Evolutionary conservation across 2,888 invertebrate genomes (phyloP).

Genomic region (Pammene aurita): DNA sequence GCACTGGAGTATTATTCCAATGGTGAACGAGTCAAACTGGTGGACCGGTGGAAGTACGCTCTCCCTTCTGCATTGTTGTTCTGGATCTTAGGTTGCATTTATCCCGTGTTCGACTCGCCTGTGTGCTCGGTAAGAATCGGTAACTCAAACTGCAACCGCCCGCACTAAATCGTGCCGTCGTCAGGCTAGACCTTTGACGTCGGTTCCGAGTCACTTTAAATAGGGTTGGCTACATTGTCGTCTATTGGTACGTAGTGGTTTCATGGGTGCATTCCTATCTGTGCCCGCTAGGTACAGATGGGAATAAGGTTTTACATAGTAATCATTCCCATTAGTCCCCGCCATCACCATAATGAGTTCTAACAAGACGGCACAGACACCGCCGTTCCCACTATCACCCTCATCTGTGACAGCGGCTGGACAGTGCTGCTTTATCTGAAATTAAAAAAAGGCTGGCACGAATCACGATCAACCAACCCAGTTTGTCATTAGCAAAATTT

Average conservation of each 20-base stretch:
- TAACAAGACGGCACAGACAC: too few species aligned
- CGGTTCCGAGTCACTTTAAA: constrained; percentile 36
- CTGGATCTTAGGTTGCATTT: background rate
- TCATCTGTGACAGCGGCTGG: background rate
- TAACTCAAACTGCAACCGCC: constrained; percentile 39
- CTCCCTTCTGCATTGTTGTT: background rate
- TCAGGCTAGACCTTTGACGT: constrained; percentile 46
- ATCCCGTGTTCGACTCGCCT: background rate
- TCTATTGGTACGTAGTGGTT: background rate
- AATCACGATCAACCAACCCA: background rate
- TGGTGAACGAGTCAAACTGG: background rate
- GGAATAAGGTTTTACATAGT: too few species aligned
- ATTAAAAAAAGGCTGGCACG: background rate
- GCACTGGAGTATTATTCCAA: constrained; percentile 17
- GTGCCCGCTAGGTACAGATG: too few species aligned
- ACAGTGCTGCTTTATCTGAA: background rate
- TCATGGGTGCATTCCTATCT: too few species aligned
- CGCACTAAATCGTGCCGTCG: constrained; percentile 51
- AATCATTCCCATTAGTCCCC: too few species aligned
- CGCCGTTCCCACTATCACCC: background rate
- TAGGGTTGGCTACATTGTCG: constrained; percentile 41
- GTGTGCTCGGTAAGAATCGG: background rate
- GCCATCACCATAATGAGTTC: too few species aligned
- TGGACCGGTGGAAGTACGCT: background rate
- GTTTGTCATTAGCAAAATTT: background rate